Evolutionary conservation across 2,113 vertebrate species (phyloP).

Genomic region (Gallinago undulata): DNA sequence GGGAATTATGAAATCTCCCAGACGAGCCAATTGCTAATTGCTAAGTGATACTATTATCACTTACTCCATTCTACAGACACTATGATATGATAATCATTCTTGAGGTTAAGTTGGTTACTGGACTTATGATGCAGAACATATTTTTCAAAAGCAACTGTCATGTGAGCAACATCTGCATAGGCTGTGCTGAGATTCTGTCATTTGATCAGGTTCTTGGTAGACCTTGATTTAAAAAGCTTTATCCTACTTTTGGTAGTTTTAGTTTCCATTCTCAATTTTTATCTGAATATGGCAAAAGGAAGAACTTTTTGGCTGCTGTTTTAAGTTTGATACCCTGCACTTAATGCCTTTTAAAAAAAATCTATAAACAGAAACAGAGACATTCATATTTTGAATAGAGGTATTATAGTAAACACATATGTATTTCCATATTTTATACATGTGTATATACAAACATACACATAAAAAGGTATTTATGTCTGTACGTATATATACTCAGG

Average conservation of each 20-base stretch:
- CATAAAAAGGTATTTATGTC: neutral
- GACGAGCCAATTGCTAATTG: neutral
- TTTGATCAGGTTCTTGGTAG: neutral
- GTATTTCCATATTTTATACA: neutral
- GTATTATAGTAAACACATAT: neutral
- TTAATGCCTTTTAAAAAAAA: neutral
- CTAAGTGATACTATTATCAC: neutral
- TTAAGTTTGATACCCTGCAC: neutral
- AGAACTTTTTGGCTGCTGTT: neutral
- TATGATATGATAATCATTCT: neutral
- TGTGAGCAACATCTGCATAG: neutral
- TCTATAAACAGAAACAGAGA: neutral
- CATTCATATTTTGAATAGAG: neutral
- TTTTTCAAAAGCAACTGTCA: neutral
- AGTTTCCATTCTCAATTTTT: neutral
- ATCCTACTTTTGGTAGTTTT: neutral
- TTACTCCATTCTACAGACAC: neutral
- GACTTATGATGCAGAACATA: neutral
- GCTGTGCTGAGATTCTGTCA: neutral
- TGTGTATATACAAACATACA: neutral
- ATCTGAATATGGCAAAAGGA: neutral
- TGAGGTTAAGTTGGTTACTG: neutral
- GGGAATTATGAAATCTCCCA: neutral
- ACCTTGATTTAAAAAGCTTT: neutral
- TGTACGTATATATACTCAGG: rapidly evolving